Conservation (phyloP, 2,797 vertebrate species). For the Mormyrus hasselquistii region DNA sequence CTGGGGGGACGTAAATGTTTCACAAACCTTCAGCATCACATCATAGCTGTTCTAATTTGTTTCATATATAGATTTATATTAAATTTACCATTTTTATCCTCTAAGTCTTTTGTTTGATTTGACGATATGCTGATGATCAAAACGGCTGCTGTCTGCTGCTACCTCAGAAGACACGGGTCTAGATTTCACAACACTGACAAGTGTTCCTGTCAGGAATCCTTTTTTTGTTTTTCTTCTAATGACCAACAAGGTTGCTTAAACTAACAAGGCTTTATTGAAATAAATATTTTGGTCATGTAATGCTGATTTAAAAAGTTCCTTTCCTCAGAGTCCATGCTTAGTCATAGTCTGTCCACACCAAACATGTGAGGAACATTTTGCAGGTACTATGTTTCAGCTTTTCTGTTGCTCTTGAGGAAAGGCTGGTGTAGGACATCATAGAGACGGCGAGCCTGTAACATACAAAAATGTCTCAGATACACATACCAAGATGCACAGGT, state of each 20-base stretch:
- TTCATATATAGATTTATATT: background rate
- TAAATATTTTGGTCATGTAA: constrained; percentile 6
- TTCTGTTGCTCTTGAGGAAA: constrained; percentile 62
- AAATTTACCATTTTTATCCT: background rate
- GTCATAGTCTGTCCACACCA: background rate
- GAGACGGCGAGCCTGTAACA: constrained; percentile 59
- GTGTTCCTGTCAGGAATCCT: background rate
- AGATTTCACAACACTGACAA: background rate
- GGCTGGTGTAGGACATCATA: constrained; percentile 67
- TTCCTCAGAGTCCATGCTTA: background rate
- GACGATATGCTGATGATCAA: background rate
- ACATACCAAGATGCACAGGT: constrained; percentile 3
- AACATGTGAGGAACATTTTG: background rate
- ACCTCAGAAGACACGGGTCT: background rate
- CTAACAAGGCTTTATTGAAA: background rate
- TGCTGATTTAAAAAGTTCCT: background rate
- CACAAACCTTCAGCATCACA: background rate
- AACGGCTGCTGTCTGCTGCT: background rate
- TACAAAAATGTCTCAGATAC: constrained; percentile 20
- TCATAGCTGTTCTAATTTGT: background rate
- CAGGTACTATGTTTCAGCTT: constrained; percentile 27
- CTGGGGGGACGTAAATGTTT: background rate
- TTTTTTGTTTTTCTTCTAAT: background rate
- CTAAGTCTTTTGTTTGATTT: background rate
- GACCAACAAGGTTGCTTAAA: background rate